phyloP scores from a whole-genome alignment of 1,140 invertebrate species.

The Aricia agestis region DNA sequence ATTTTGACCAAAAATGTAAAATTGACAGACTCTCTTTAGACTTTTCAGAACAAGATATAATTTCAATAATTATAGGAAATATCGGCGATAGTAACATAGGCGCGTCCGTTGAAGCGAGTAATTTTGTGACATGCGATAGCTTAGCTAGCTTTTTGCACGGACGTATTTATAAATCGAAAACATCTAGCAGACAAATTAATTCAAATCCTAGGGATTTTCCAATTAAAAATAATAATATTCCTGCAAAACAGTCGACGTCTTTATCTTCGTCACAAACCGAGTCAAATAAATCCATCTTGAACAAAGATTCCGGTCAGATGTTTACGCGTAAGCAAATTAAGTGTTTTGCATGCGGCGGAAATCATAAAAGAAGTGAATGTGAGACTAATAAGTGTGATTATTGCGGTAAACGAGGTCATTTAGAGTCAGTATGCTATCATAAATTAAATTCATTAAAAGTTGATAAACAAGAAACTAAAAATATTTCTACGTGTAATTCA shows the following conservation, averaged over 20 bases:
- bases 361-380: conserved; percentile 21
- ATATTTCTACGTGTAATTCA: not conserved
- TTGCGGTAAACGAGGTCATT: conserved; percentile 21
- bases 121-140: not conserved
- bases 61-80: conserved; percentile 10
- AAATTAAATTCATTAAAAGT: conserved; percentile 12
- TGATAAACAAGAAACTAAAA: conserved; percentile 14
- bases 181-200: not conserved
- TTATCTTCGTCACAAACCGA: not conserved
- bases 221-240: not conserved
- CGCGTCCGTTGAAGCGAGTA: not conserved
- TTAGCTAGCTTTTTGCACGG: not conserved
- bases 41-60: conserved; percentile 10
- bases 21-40: not conserved
- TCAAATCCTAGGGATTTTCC: not conserved
- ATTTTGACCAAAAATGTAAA: conserved; percentile 15
- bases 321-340: not conserved
- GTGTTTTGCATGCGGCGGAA: conserved; percentile 19
- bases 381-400: conserved; percentile 16
- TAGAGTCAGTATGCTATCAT: conserved; percentile 13
- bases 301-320: not conserved
- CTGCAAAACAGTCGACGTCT: not conserved
- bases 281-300: not conserved
- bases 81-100: conserved; percentile 7
- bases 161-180: not conserved